Percentiles rank a stretch among this genome's conserved stretches.
These are phyloP conservation scores for Drosophila ananassae DNA, from an alignment of 1,140 invertebrate genomes.

Conservation along the genomic window DNA sequence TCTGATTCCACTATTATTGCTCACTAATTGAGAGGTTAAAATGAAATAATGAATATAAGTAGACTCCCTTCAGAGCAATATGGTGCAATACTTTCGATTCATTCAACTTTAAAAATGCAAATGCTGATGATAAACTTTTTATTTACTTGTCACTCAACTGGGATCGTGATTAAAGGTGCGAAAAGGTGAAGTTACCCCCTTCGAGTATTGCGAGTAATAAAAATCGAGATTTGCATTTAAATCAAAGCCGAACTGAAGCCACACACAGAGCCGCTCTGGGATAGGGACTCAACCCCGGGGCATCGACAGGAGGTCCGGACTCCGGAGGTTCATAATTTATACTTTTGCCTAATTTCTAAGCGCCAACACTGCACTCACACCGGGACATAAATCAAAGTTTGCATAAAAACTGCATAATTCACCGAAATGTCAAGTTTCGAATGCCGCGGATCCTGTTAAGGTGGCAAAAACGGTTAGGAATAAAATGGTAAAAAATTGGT, in stretches of 20 bases:
- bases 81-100: neutral
- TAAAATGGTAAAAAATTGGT: conserved; percentile 40
- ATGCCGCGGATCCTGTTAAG: conserved; percentile 21
- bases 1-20: neutral
- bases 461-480: conserved; percentile 8
- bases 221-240: conserved; percentile 70
- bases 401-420: conserved; percentile 77
- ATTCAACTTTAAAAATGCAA: conserved; percentile 17
- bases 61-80: neutral
- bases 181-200: conserved; percentile 61
- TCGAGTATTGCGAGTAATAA: conserved; percentile 25
- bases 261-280: conserved; percentile 29
- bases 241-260: conserved; percentile 61
- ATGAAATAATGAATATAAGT: neutral
- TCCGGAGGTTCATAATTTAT: conserved; percentile 65
- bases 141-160: conserved; percentile 52
- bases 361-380: conserved; percentile 9
- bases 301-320: conserved; percentile 18
- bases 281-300: conserved; percentile 37
- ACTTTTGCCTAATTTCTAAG: conserved; percentile 69
- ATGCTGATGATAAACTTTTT: conserved; percentile 39
- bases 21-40: neutral
- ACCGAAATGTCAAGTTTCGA: conserved; percentile 69
- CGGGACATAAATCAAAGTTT: conserved; percentile 62
- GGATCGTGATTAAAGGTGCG: conserved; percentile 71